Evolutionary conservation across 1,140 invertebrate genomes (phyloP).

Genomic region (Atta texana): DNA sequence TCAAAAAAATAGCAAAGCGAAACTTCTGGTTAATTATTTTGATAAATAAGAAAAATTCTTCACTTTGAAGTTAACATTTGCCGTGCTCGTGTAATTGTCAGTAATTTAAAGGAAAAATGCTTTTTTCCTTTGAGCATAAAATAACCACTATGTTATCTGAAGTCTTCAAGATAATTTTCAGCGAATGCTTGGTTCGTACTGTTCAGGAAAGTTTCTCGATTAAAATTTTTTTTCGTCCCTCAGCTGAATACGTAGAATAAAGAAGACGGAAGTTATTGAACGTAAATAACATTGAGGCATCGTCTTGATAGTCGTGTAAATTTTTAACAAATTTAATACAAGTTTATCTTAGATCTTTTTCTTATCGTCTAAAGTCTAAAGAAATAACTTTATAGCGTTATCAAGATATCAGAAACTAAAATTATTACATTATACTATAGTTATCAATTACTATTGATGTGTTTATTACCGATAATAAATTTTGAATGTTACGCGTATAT

Average conservation of each 20-base stretch:
- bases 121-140: background rate
- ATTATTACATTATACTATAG: slow-evolving; percentile 26
- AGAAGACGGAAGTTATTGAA: slow-evolving; percentile 40
- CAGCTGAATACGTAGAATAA: slow-evolving; percentile 73
- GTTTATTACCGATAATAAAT: background rate
- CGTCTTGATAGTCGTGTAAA: slow-evolving; percentile 71
- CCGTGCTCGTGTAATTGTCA: slow-evolving; percentile 25
- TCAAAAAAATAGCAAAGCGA: background rate
- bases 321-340: slow-evolving; percentile 81
- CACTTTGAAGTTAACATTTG: background rate
- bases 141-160: slow-evolving; percentile 51
- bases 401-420: background rate
- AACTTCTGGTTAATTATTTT: background rate
- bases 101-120: slow-evolving; percentile 46
- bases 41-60: slow-evolving; percentile 22
- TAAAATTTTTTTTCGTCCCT: slow-evolving; percentile 82
- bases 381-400: slow-evolving; percentile 53
- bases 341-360: slow-evolving; percentile 72
- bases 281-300: slow-evolving; percentile 76
- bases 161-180: slow-evolving; percentile 67
- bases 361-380: background rate
- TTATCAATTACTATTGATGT: background rate
- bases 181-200: slow-evolving; percentile 65
- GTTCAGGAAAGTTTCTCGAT: slow-evolving; percentile 83
- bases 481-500: background rate